These are phyloP conservation scores for Plodia interpunctella DNA, from an alignment of 1,140 invertebrate species.

Conservation along the genomic window DNA sequence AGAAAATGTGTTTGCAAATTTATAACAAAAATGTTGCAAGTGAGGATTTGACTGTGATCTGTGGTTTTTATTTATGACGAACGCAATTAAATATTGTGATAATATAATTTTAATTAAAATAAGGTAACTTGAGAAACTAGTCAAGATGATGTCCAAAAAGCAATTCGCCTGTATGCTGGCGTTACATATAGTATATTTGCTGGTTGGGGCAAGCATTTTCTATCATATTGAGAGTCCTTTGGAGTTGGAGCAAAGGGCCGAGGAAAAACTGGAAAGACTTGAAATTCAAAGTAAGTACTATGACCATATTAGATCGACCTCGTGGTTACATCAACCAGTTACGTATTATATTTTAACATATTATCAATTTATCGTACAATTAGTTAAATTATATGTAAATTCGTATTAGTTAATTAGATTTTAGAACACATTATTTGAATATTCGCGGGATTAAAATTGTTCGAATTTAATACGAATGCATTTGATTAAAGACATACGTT, in stretches of 20 bases:
- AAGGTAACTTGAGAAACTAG: conserved; percentile 31
- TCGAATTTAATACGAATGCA: too few relatives aligned
- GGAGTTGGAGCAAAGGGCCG: conserved; percentile 78
- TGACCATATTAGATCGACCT: background rate
- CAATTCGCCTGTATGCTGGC: conserved; percentile 86
- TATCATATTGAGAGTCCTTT: conserved; percentile 85
- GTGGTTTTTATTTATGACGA: conserved; percentile 17
- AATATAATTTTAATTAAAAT: conserved; percentile 8
- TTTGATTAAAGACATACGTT: too few relatives aligned
- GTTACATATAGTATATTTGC: conserved; percentile 85
- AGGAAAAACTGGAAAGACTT: conserved; percentile 79
- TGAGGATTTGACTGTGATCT: conserved; percentile 1
- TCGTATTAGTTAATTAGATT: too few relatives aligned
- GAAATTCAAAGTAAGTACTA: conserved; percentile 83
- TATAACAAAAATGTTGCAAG: too few relatives aligned
- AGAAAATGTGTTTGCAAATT: background rate
- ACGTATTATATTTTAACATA: background rate
- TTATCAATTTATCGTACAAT: too few relatives aligned
- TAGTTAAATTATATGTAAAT: too few relatives aligned
- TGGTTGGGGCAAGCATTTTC: conserved; percentile 87
- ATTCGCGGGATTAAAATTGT: too few relatives aligned
- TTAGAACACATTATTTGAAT: too few relatives aligned
- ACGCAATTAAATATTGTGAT: conserved; percentile 18
- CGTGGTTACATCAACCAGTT: background rate
- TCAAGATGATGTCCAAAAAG: conserved; percentile 87